phyloP scores from a whole-genome alignment of 1,140 invertebrate genomes.

The Adelges cooleyi region DNA sequence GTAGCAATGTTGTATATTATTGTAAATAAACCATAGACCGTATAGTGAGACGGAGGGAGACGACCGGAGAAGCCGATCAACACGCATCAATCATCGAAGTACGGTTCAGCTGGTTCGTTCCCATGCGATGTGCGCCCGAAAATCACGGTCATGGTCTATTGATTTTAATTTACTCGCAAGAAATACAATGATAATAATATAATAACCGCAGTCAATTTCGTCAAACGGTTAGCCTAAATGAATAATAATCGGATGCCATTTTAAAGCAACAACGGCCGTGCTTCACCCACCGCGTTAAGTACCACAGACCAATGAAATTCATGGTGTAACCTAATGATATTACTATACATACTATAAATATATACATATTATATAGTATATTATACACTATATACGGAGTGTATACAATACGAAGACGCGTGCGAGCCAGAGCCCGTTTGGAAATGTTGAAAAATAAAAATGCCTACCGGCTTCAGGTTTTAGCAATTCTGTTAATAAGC shows the following conservation, averaged over 20 bases:
- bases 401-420: too few relatives aligned
- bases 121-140: slow-evolving; percentile 7
- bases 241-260: neutral
- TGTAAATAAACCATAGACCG: too few relatives aligned
- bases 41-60: too few relatives aligned
- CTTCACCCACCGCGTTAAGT: neutral
- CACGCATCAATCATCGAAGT: slow-evolving; percentile 19
- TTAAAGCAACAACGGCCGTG: neutral
- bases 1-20: too few relatives aligned
- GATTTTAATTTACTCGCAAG: slow-evolving; percentile 14
- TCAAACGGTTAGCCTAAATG: slow-evolving; percentile 4
- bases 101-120: slow-evolving; percentile 20
- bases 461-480: too few relatives aligned
- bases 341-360: too few relatives aligned
- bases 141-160: slow-evolving; percentile 19
- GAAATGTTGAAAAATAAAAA: too few relatives aligned
- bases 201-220: neutral
- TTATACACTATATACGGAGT: too few relatives aligned
- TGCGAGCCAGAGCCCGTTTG: too few relatives aligned
- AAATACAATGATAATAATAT: neutral
- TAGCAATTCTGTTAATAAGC: too few relatives aligned
- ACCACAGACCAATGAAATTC: neutral
- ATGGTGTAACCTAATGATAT: too few relatives aligned
- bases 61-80: neutral
- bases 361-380: too few relatives aligned